Evolutionary conservation across 2,888 invertebrate species (phyloP), one percentile per base, ranked within the genome.

Genomic region (Coleophora deauratella): DNA sequence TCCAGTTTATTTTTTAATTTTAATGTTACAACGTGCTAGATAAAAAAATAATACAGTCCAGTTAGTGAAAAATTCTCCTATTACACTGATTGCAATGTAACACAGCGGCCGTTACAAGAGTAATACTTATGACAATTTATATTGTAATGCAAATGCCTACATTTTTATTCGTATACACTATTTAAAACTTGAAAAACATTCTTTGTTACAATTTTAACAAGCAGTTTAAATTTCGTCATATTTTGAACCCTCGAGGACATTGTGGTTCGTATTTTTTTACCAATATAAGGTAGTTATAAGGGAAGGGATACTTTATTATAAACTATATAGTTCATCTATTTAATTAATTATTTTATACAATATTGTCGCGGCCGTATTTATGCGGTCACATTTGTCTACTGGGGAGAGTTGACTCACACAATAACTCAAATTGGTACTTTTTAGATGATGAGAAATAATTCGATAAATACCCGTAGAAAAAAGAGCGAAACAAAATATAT

Each of bases 11-110:
- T 82, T 72, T 75, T 58, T 72, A 71, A 71, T 73, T 81, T 82
- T 82, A 80, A 82, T 79, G 80, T 73, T 81, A 82, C 82, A 80
- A 82, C 78, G 80, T 82, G 77, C 81, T 81, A 77, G 74, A 75
- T 80, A 80, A 80, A 85, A 84, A 81, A 84, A 84, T 82, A 82
- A 82, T 80, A 82, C 82, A 82, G 79, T 82, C 76, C 73, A 68
- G 82, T 80, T 78, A 79, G 75, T 76, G 72, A 75, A 73, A 72
- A 73, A 72, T 75, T 68, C 64, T 75, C 69, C 66, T 64, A 64
- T 62, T 53, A 64, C 15, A 35, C 10, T 38, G 14, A 36, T n/a
- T 34, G 30, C 11, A 9, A n/a, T 13, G 42, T 33, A 42, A 33
- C 31, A 43, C 40, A 38, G 40, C 47, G 28, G 30, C 41, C 41